phyloP scores from a whole-genome alignment of 2,113 vertebrate genomes.

The Otus sunia region DNA sequence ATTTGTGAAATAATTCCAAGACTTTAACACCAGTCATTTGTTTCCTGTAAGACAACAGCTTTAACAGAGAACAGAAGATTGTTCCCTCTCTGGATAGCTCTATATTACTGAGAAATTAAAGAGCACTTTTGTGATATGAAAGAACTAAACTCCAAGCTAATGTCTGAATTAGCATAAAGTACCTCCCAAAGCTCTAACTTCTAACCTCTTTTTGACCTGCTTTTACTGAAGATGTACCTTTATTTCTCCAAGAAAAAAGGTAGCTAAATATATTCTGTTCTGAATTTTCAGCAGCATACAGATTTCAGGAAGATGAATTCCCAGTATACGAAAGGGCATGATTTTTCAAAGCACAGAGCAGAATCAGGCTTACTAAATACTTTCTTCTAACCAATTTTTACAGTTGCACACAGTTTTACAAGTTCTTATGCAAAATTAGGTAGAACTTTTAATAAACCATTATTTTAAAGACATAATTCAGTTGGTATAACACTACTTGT shows the following conservation, averaged over 20 bases:
- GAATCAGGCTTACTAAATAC: background rate
- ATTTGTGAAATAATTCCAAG: background rate
- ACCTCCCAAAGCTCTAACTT: constrained; percentile 34
- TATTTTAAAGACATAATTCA: constrained; percentile 2
- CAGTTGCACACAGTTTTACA: background rate
- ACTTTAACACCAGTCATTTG: background rate
- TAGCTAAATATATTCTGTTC: constrained; percentile 33
- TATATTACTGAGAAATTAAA: constrained; percentile 6
- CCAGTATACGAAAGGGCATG: background rate
- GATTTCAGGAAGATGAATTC: constrained; percentile 18
- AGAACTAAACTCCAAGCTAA: constrained; percentile 12
- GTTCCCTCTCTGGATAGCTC: background rate
- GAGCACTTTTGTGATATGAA: background rate
- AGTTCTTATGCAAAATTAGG: background rate
- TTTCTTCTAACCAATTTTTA: background rate
- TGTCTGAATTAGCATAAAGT: constrained; percentile 50
- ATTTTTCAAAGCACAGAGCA: constrained; percentile 14
- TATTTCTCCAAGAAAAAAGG: background rate
- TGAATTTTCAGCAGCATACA: background rate
- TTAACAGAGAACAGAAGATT: background rate
- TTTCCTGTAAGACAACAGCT: background rate
- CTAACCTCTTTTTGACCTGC: constrained; percentile 39
- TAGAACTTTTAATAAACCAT: background rate
- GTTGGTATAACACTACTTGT: background rate
- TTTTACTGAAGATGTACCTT: constrained; percentile 21